A percentile compares a stretch with the other conserved stretches of the same genome.
phyloP scores from a whole-genome alignment of 2,113 vertebrate species.

The Pleuronectes platessa region DNA sequence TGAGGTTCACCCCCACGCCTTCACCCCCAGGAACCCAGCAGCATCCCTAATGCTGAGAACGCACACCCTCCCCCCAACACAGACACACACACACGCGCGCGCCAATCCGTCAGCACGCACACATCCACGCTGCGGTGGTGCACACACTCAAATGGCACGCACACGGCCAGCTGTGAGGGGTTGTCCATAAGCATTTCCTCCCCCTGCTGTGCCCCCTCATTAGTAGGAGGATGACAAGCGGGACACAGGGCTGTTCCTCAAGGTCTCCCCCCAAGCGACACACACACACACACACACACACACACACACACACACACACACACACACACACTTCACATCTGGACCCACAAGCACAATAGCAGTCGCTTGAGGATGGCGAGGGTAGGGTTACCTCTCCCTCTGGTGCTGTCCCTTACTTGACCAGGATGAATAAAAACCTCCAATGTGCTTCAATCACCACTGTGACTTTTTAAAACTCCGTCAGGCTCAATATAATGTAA shows the following conservation, averaged over 20 bases:
- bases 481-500: neutral
- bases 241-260: conserved; percentile 57
- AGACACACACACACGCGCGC: conserved; percentile 15
- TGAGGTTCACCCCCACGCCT: conserved; percentile 13
- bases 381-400: conserved; percentile 48
- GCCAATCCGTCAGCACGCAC: neutral
- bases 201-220: conserved; percentile 65
- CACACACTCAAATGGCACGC: neutral
- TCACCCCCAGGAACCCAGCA: conserved; percentile 10
- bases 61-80: neutral
- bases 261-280: conserved; percentile 20
- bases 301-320: conserved; percentile 10
- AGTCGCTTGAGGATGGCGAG: conserved; percentile 37
- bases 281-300: neutral
- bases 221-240: conserved; percentile 70
- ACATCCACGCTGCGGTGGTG: neutral
- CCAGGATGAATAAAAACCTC: conserved; percentile 48
- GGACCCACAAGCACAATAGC: conserved; percentile 41
- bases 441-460: conserved; percentile 20
- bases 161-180: conserved; percentile 56
- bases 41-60: conserved; percentile 17
- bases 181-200: conserved; percentile 55
- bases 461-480: neutral
- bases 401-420: conserved; percentile 44
- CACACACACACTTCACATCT: conserved; percentile 55